Evolutionary conservation across 2,888 invertebrate genomes (phyloP), one percentile per base, ranked within the genome.

Genomic region (Drosophila testacea): DNA sequence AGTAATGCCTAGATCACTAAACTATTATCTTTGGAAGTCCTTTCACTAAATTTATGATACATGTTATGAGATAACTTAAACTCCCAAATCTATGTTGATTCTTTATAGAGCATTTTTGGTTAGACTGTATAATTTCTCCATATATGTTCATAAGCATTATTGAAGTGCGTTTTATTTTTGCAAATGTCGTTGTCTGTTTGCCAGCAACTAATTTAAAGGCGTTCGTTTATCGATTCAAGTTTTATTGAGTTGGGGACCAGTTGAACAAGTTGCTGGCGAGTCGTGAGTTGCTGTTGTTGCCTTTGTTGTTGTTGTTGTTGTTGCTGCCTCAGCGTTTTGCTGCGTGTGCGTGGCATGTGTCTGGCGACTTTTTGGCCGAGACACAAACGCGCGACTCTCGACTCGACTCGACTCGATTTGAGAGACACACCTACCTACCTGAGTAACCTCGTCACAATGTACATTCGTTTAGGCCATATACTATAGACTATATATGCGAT

Each of bases 161-260:
- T 83, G 69, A 83, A 83, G 75, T 83, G 75, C 84, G 57, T 78
- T 83, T 72, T 57, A 36, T 60, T 51, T 62, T 60, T 48, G 51
- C 60, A 70, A 63, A 61, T 57, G 64, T 60, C 39, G 41, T 27
- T 32, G 56, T 32, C 11, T 32, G 6, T 54, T 51, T 60, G 56
- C 57, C 59, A 71, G 60, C 69, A 52, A 39, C 77, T 66, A 67
- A 79, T 77, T 82, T 65, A 73, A 84, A 82, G 74, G 79, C 73
- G 79, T 68, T 79, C 64, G 72, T 50, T 80, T 63, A 79, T 80
- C 77, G 74, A 77, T 60, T 65, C 64, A 44, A 70, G 61, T 73
- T 70, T 36, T 64, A 36, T 66, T 66, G 36, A 50, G 41, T 55
- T 47, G 59, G 44, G 34, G 57, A 78, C 79, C 79, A 67, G 73